A percentile compares a stretch with the other conserved stretches of the same genome.
Conservation (phyloP, 23 tunicate genomes). For the Phallusia fumigata region DNA sequence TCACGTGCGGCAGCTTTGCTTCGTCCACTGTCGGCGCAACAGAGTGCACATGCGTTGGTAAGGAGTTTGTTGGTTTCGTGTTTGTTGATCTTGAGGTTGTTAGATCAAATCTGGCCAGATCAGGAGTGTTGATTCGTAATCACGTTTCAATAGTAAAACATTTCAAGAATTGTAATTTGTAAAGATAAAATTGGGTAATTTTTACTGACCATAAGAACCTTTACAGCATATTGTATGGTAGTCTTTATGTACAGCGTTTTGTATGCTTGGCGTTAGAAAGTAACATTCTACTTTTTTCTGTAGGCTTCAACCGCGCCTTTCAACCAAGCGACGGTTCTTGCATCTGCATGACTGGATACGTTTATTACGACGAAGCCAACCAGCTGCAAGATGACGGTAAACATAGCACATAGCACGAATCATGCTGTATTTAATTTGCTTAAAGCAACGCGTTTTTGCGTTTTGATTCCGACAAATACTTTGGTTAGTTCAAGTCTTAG, state of each 20-base stretch:
- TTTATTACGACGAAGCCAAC: conserved; percentile 84
- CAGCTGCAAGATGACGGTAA: conserved; percentile 51
- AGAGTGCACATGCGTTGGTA: conserved; percentile 84
- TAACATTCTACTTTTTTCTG: neutral
- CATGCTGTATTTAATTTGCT: no score
- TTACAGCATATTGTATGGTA: no score
- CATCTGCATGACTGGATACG: conserved; percentile 77
- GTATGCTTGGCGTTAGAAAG: neutral
- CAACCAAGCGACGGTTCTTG: conserved; percentile 97
- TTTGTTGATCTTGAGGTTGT: neutral
- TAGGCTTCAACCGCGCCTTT: conserved; percentile 91
- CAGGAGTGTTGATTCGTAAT: no score
- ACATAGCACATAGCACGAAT: no score
- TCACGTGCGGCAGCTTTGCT: conserved; percentile 93
- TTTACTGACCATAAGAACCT: no score
- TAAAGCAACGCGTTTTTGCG: no score
- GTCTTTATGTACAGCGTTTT: neutral
- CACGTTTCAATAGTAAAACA: no score
- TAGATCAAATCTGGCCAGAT: neutral
- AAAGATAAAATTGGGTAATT: no score
- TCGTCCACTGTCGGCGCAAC: conserved; percentile 52
- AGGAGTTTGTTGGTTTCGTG: conserved; percentile 7
- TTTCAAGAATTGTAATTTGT: no score
- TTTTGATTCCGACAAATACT: no score
- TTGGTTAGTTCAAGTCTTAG: no score